Evolutionary conservation across 2,888 invertebrate species (phyloP).

Genomic region (Lathronympha strigana): DNA sequence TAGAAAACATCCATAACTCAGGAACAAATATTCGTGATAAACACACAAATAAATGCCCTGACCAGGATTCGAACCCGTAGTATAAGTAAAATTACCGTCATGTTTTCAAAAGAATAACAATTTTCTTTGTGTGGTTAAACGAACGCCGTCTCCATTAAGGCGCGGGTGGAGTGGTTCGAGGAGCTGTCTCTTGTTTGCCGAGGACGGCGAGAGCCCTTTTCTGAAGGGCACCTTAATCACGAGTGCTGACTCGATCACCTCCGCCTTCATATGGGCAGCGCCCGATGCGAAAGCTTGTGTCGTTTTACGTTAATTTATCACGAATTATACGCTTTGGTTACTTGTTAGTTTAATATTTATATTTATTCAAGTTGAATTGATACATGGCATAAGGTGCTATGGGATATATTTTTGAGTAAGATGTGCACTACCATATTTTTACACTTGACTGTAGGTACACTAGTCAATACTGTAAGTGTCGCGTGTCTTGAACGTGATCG

Average conservation of each 20-base stretch:
- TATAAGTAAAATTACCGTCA: neutral
- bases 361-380: neutral
- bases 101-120: constrained; percentile 13
- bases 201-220: constrained; percentile 63
- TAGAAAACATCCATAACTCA: no score
- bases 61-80: neutral
- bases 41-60: neutral
- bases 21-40: no score
- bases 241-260: constrained; percentile 67
- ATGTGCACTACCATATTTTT: no score
- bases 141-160: constrained; percentile 66
- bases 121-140: constrained; percentile 51
- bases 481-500: no score
- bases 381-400: no score
- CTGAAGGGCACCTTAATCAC: constrained; percentile 75
- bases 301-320: constrained; percentile 25
- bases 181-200: constrained; percentile 71
- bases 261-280: constrained; percentile 18
- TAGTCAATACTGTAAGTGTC: no score
- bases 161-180: constrained; percentile 65
- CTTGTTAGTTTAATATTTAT: constrained; percentile 14
- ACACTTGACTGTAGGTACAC: no score
- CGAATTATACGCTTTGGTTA: neutral
- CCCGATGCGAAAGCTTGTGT: constrained; percentile 4
- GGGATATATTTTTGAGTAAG: no score